These are phyloP conservation scores for Tortricodes alternella DNA, from an alignment of 2,888 invertebrate genomes.

Conservation along the genomic window DNA sequence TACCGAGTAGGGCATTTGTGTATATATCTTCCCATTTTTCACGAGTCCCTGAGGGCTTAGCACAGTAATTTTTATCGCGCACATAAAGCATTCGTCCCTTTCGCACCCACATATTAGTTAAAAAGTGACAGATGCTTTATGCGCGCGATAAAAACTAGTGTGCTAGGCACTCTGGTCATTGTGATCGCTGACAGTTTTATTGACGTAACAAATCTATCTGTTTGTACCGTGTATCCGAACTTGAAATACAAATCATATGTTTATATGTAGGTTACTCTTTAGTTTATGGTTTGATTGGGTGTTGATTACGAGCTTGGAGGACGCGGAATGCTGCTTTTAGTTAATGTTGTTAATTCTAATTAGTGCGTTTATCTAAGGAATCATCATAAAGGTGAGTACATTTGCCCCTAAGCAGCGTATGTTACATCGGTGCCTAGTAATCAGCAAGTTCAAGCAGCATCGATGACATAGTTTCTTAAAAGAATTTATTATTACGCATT, in stretches of 20 bases:
- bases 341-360: slow-evolving; percentile 63
- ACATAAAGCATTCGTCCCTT: no score
- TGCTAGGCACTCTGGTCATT: neutral
- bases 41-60: no score
- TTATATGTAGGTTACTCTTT: slow-evolving; percentile 76
- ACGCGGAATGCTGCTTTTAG: slow-evolving; percentile 77
- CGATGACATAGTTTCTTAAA: slow-evolving; percentile 21
- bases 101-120: no score
- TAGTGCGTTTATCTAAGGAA: slow-evolving; percentile 61
- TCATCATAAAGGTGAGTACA: slow-evolving; percentile 60
- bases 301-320: slow-evolving; percentile 69
- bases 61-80: no score
- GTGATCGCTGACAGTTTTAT: neutral
- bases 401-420: neutral
- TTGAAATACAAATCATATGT: slow-evolving; percentile 65
- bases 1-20: no score
- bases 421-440: neutral
- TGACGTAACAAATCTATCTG: neutral
- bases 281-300: slow-evolving; percentile 76
- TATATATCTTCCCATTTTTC: no score
- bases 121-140: no score
- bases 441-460: neutral
- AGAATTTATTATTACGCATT: slow-evolving; percentile 60
- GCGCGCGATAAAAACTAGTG: no score
- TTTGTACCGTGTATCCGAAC: slow-evolving; percentile 23